Conservation (phyloP, 2,113 vertebrate genomes). For the Elephantulus edwardii region DNA sequence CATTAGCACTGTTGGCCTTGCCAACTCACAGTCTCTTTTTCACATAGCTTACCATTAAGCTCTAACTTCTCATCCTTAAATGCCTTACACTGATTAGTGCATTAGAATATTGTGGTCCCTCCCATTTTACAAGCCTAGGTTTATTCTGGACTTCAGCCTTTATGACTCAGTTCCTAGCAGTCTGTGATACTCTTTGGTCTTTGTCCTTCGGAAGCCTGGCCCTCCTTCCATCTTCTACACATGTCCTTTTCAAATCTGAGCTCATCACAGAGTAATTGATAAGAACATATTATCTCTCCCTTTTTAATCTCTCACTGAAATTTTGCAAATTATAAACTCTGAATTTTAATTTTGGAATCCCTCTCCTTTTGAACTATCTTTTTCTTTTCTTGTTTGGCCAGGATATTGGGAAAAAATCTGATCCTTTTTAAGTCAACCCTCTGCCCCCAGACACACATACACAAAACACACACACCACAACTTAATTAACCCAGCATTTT, state of each 20-base stretch:
- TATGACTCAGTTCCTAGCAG: slow-evolving; percentile 52
- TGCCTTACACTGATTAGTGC: slow-evolving; percentile 6
- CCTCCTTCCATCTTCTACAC: slow-evolving; percentile 5
- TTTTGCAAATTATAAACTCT: slow-evolving; percentile 28
- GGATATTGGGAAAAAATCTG: no score
- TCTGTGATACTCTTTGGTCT: slow-evolving; percentile 52
- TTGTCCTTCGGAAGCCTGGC: slow-evolving; percentile 60
- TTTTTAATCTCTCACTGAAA: slow-evolving; percentile 48
- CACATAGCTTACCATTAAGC: neutral
- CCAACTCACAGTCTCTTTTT: slow-evolving; percentile 3
- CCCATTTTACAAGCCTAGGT: neutral
- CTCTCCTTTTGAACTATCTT: neutral
- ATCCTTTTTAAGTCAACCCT: neutral
- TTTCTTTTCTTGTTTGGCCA: slow-evolving; percentile 41
- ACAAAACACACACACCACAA: neutral
- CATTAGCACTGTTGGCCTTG: neutral
- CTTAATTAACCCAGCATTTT: slow-evolving; percentile 22
- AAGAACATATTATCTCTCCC: neutral
- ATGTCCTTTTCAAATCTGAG: slow-evolving; percentile 42
- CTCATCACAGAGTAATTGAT: slow-evolving; percentile 43
- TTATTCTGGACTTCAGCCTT: slow-evolving; percentile 54
- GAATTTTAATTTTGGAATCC: slow-evolving; percentile 35
- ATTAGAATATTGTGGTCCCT: slow-evolving; percentile 73
- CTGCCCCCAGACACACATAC: neutral
- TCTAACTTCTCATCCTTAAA: slow-evolving; percentile 34